Percentiles rank a stretch among this genome's conserved stretches.
Evolutionary conservation across 2,113 vertebrate species (phyloP).

Genomic region (Seriola aureovittata): DNA sequence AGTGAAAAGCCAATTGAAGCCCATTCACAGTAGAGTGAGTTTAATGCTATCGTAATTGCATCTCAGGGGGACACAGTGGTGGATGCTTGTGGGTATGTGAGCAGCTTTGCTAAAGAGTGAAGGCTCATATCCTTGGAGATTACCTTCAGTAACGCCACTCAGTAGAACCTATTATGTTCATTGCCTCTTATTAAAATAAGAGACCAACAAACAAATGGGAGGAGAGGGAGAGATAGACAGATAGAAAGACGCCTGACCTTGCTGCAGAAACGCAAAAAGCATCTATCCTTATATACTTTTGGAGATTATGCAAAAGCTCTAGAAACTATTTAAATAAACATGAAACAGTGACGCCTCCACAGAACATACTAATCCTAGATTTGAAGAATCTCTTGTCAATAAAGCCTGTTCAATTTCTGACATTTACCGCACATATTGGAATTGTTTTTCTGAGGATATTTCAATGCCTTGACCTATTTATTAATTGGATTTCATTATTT

Average conservation of each 20-base stretch:
- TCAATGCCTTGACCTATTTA: neutral
- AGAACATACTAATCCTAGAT: neutral
- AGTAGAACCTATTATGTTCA: constrained; percentile 1
- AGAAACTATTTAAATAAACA: neutral
- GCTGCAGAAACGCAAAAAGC: constrained; percentile 30
- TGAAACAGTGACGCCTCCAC: neutral
- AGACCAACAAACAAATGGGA: neutral
- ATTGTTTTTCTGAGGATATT: neutral
- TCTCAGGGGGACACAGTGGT: constrained; percentile 6
- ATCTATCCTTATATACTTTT: neutral
- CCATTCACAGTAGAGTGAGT: constrained; percentile 9
- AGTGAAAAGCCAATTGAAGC: constrained; percentile 4
- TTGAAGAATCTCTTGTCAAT: neutral
- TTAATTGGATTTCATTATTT: constrained; percentile 17
- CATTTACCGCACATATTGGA: neutral
- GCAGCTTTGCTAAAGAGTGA: constrained; percentile 1
- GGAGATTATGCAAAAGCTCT: neutral
- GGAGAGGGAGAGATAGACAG: neutral
- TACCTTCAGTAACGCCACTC: constrained; percentile 34
- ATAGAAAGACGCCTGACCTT: constrained; percentile 42
- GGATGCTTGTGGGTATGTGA: constrained; percentile 4
- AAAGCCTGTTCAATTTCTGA: neutral
- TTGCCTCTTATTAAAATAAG: constrained; percentile 25
- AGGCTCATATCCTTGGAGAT: constrained; percentile 23
- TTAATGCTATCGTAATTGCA: constrained; percentile 47